These are phyloP conservation scores for Ectobius pallidus DNA, from an alignment of 2,888 invertebrate genomes.

Conservation along the genomic window DNA sequence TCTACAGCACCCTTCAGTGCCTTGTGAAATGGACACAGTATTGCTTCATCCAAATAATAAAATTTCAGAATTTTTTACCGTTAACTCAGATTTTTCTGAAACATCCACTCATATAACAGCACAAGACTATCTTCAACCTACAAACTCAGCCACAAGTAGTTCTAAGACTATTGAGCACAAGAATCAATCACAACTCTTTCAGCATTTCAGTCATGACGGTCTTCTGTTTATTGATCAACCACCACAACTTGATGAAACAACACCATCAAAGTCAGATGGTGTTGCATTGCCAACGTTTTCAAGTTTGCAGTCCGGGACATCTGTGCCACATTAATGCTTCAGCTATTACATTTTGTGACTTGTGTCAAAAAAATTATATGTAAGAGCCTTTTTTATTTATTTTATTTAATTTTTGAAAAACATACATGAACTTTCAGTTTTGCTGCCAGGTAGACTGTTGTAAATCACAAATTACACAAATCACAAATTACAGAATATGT, in stretches of 20 bases:
- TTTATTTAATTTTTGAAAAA: too few species aligned
- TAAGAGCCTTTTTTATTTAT: too few species aligned
- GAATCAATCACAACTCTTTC: slow-evolving; percentile 23
- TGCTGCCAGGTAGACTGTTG: too few species aligned
- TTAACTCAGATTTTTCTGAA: background rate
- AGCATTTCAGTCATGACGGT: slow-evolving; percentile 32
- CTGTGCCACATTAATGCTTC: too few species aligned
- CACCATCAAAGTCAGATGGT: slow-evolving; percentile 27
- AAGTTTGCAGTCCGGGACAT: slow-evolving; percentile 31
- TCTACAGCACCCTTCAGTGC: slow-evolving; percentile 18
- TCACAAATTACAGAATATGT: too few species aligned
- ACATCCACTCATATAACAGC: slow-evolving; percentile 11
- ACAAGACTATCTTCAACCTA: background rate
- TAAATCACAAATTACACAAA: too few species aligned
- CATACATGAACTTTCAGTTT: too few species aligned
- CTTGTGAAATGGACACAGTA: slow-evolving; percentile 19
- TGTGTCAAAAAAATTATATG: too few species aligned
- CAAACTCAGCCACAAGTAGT: background rate
- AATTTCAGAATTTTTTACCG: slow-evolving; percentile 25
- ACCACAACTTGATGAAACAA: slow-evolving; percentile 13
- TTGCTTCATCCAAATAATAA: slow-evolving; percentile 21
- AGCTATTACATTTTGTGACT: too few species aligned
- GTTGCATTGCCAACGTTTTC: slow-evolving; percentile 37
- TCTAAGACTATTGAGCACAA: slow-evolving; percentile 7
- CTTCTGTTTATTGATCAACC: slow-evolving; percentile 35